Evolutionary conservation across 2,888 invertebrate genomes (phyloP), one percentile per base, ranked within the genome.

Genomic region (Automeris io): DNA sequence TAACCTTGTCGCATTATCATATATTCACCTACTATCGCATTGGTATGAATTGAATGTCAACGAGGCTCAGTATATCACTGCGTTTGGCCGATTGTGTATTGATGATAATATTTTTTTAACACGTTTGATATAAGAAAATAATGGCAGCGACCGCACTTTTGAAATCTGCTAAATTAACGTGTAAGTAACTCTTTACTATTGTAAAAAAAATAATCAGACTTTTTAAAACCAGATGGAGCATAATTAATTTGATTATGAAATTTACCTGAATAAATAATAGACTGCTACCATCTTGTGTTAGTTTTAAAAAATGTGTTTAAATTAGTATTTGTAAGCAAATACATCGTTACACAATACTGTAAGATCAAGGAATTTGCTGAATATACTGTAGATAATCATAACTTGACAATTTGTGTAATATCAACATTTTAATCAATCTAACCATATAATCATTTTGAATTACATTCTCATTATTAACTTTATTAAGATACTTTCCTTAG

Each of bases 1-100:
- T 58, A 68, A 70, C 73, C 74, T 77, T 73, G 75, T 48, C 45
- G 60, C 63, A 68, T 62, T 69, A 71, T 67, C 71, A 58, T 58
- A 61, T 54, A 58, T 68, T 67, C 71, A 58, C 57, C 61, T 54
- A 58, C 67, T 60, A 67, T 67, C 68, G 50, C 48, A 42, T 40
- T 31, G 18, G 29, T 41, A 29, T 24, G 36, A 49, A 54, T 57
- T 61, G 55, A 61, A 57, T 64, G 65, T 61, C 65, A 68, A 61
- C 57, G 54, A 37, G 47, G 39, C n/a, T 16, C 4, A 8, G 25
- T 39, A 11, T 35, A 23, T 23, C n/a, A 4, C 16, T 19, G 21
- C 22, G 21, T 5, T 23, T 13, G 7, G 2, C 33, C 16, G 21
- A 23, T 34, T 21, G 9, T 3, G 4, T 23, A 23, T 34, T 29